These are phyloP conservation scores for Ammodytes dubius DNA, from an alignment of 2,113 vertebrate genomes.

Conservation along the genomic window DNA sequence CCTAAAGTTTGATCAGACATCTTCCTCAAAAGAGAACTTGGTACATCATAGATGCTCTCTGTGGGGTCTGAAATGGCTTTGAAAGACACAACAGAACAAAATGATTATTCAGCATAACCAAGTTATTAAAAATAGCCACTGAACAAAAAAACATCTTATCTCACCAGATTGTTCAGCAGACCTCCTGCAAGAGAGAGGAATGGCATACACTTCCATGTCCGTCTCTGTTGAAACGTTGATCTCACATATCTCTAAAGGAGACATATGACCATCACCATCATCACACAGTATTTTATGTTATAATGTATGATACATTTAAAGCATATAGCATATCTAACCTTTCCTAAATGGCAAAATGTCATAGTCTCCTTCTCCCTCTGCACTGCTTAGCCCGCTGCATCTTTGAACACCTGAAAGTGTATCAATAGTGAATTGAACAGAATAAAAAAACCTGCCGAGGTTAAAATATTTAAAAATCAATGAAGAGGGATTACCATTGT, in stretches of 20 bases:
- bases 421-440: neutral
- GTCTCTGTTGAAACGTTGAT: neutral
- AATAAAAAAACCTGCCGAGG: neutral
- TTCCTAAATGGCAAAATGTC: slow-evolving; percentile 73
- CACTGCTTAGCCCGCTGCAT: neutral
- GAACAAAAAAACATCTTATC: neutral
- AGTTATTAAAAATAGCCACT: neutral
- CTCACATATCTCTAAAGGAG: slow-evolving; percentile 21
- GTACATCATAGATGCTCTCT: slow-evolving; percentile 82
- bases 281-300: neutral
- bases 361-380: slow-evolving; percentile 67
- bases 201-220: slow-evolving; percentile 72
- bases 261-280: neutral
- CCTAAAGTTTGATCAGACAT: slow-evolving; percentile 44
- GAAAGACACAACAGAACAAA: neutral
- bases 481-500: slow-evolving; percentile 1
- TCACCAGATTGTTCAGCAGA: slow-evolving; percentile 52
- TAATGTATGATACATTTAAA: neutral
- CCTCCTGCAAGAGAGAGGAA: slow-evolving; percentile 59
- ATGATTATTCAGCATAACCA: neutral
- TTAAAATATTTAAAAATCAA: neutral
- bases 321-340: slow-evolving; percentile 26
- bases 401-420: neutral
- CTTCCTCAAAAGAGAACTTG: slow-evolving; percentile 66
- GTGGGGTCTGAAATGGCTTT: slow-evolving; percentile 30